These are phyloP conservation scores for Vespertilio murinus DNA, from an alignment of 2,797 vertebrate species.

Conservation along the genomic window DNA sequence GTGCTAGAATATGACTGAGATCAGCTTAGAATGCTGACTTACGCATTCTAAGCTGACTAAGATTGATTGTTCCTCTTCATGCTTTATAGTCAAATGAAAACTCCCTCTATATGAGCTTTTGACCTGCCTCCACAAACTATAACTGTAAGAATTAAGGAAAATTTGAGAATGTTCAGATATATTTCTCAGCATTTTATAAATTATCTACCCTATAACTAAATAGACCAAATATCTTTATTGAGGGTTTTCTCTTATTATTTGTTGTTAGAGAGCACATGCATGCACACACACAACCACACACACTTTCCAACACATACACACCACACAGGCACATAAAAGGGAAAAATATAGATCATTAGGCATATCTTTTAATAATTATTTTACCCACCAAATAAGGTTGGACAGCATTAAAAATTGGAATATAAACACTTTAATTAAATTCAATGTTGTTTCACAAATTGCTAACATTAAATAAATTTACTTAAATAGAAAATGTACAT, in stretches of 20 bases:
- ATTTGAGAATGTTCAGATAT: background rate
- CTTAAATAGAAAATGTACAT: background rate
- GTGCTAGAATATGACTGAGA: constrained; percentile 12
- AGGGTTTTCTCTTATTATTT: background rate
- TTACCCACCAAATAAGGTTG: background rate
- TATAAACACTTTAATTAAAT: constrained; percentile 34
- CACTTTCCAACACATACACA: background rate
- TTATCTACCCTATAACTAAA: background rate
- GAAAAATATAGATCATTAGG: background rate
- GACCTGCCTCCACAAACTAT: background rate
- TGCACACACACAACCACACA: background rate
- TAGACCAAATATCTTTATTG: background rate
- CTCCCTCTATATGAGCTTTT: constrained; percentile 42
- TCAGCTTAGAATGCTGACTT: constrained; percentile 58
- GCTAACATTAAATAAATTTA: background rate
- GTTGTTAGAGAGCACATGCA: background rate
- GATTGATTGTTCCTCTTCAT: constrained; percentile 57
- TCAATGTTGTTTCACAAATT: background rate
- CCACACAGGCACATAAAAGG: background rate
- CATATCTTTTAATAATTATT: background rate
- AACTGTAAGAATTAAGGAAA: constrained; percentile 66
- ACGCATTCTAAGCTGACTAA: constrained; percentile 46
- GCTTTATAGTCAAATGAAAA: constrained; percentile 62
- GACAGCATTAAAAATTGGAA: background rate
- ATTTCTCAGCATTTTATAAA: background rate